Evolutionary conservation across 2,797 vertebrate species (phyloP).

Genomic region (Miichthys miiuy): DNA sequence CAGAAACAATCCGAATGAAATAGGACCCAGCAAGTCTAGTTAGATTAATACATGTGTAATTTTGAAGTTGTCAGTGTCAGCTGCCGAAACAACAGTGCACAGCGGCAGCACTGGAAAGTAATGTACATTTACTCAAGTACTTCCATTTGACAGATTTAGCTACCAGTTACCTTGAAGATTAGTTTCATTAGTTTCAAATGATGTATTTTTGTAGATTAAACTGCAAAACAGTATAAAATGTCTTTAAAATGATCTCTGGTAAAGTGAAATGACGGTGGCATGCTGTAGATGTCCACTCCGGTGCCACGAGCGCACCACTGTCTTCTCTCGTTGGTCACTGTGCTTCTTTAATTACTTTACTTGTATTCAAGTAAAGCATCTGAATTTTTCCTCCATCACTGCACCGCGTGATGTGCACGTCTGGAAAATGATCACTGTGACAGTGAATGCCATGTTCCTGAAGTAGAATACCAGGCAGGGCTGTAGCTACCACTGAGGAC

Average conservation of each 20-base stretch:
- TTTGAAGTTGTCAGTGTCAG: not conserved
- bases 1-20: not conserved
- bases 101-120: not conserved
- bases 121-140: not conserved
- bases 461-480: not conserved
- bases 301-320: too few relatives aligned
- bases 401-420: not conserved
- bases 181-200: too few relatives aligned
- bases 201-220: not conserved
- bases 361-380: too few relatives aligned
- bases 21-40: not conserved
- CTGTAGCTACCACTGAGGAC: not conserved
- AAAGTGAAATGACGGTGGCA: too few relatives aligned
- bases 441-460: not conserved
- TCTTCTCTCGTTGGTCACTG: too few relatives aligned
- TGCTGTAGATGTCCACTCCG: too few relatives aligned
- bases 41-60: not conserved
- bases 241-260: too few relatives aligned
- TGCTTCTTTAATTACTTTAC: too few relatives aligned
- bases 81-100: not conserved
- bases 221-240: not conserved
- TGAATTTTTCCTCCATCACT: not conserved
- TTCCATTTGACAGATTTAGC: too few relatives aligned
- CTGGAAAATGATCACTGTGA: conserved; percentile 5
- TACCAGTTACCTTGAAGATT: too few relatives aligned